A percentile compares a stretch with the other conserved stretches of the same genome.
phyloP scores from a whole-genome alignment of 2,113 vertebrate species.

The Glaucomys volans region DNA sequence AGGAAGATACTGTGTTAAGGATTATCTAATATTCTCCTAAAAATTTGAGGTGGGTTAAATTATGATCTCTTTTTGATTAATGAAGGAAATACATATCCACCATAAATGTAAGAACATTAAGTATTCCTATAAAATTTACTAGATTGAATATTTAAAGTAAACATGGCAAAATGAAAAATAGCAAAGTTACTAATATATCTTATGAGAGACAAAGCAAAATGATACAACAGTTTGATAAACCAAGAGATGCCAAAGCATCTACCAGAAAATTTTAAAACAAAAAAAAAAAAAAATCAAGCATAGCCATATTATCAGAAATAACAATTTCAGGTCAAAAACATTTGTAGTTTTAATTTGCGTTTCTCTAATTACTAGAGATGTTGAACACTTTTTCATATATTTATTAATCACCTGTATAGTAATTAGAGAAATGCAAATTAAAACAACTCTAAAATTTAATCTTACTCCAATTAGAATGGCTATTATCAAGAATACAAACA shows the following conservation, averaged over 20 bases:
- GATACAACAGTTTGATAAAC: neutral
- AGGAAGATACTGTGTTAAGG: neutral
- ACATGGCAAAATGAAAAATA: neutral
- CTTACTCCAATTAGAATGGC: too few species aligned
- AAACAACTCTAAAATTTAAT: too few species aligned
- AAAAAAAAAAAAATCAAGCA: neutral
- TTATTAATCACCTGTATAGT: too few species aligned
- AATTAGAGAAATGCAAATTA: too few species aligned
- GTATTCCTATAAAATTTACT: neutral
- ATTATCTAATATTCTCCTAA: neutral
- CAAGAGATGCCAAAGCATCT: neutral
- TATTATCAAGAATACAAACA: too few species aligned
- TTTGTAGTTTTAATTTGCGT: too few species aligned
- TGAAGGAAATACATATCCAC: neutral
- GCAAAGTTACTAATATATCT: neutral
- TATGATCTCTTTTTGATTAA: conserved; percentile 16
- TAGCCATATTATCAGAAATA: neutral
- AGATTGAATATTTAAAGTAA: conserved; percentile 15
- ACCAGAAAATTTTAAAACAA: neutral
- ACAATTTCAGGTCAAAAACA: neutral
- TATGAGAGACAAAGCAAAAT: conserved; percentile 11
- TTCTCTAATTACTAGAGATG: too few species aligned
- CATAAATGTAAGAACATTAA: conserved; percentile 43
- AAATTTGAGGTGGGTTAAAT: conserved; percentile 17
- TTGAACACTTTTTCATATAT: too few species aligned